Evolutionary conservation across 2,888 invertebrate species (phyloP).

Genomic region (Eumacrocentrus americanus): DNA sequence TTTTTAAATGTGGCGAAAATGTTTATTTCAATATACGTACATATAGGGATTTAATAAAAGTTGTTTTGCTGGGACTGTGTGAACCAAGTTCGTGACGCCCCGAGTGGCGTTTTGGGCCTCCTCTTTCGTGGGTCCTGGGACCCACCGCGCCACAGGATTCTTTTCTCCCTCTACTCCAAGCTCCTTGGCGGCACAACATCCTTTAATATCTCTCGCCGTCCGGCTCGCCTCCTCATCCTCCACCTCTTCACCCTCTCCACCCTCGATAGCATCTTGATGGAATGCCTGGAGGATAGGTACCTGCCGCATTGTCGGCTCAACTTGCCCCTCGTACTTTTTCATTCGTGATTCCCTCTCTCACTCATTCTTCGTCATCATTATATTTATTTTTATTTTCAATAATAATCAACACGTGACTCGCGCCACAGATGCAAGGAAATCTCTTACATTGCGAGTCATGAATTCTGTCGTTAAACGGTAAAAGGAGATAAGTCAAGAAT

Average conservation of each 20-base stretch:
- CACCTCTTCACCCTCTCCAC: constrained; percentile 34
- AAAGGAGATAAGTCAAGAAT: too few relatives aligned
- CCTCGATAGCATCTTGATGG: constrained; percentile 59
- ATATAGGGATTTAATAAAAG: neutral
- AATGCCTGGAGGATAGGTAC: constrained; percentile 57
- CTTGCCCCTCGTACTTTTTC: constrained; percentile 33
- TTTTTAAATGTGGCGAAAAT: neutral
- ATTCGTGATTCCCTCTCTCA: constrained; percentile 32
- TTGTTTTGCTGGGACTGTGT: neutral
- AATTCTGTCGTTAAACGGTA: too few relatives aligned
- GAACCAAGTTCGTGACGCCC: neutral
- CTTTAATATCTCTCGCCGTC: constrained; percentile 55
- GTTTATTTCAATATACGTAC: neutral
- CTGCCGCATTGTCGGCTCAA: constrained; percentile 55
- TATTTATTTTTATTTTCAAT: too few relatives aligned
- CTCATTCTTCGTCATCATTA: too few relatives aligned
- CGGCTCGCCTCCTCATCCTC: constrained; percentile 36
- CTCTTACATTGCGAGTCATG: too few relatives aligned
- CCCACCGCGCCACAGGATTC: constrained; percentile 47
- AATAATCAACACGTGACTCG: too few relatives aligned
- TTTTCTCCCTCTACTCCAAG: constrained; percentile 21
- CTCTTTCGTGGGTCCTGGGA: constrained; percentile 38
- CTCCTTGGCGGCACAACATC: constrained; percentile 48
- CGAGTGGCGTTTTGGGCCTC: constrained; percentile 15
- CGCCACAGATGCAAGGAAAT: too few relatives aligned